These are phyloP conservation scores for Echinarachnius parma DNA, from an alignment of 53 echinoderm and acorn worm species.

Conservation along the genomic window DNA sequence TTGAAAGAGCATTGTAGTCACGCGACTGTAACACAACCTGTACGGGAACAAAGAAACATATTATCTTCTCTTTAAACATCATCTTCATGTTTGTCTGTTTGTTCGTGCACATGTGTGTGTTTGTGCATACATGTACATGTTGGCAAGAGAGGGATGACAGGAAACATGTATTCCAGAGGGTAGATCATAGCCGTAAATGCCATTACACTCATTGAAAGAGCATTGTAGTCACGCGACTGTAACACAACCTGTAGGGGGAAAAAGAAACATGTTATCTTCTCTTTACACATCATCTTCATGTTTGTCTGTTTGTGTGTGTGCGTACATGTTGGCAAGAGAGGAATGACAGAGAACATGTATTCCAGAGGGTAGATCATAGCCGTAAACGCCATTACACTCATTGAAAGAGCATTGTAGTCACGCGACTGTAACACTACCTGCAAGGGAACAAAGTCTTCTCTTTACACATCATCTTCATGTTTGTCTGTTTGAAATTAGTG, in stretches of 20 bases:
- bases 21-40: slow-evolving; percentile 92
- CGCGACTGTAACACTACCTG: slow-evolving; percentile 92
- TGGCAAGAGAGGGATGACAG: slow-evolving; percentile 84
- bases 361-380: slow-evolving; percentile 93
- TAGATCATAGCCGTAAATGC: slow-evolving; percentile 94
- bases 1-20: slow-evolving; percentile 93
- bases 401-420: slow-evolving; percentile 93
- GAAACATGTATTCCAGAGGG: slow-evolving; percentile 93
- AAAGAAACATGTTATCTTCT: too few relatives aligned
- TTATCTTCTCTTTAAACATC: too few relatives aligned
- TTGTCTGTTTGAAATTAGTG: too few relatives aligned
- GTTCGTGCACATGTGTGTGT: too few relatives aligned
- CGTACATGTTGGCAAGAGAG: slow-evolving; percentile 90
- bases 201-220: slow-evolving; percentile 94
- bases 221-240: slow-evolving; percentile 90
- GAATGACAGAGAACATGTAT: slow-evolving; percentile 98
- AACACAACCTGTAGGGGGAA: slow-evolving; percentile 71
- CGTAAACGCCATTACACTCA: slow-evolving; percentile 98
- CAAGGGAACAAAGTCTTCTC: not conserved
- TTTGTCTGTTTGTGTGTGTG: too few relatives aligned
- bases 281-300: too few relatives aligned
- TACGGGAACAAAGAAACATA: not conserved
- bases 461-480: too few relatives aligned
- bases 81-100: too few relatives aligned
- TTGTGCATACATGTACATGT: too few relatives aligned